Conservation (phyloP, 2,797 vertebrate genomes). For the Chiroxiphia lanceolata region DNA sequence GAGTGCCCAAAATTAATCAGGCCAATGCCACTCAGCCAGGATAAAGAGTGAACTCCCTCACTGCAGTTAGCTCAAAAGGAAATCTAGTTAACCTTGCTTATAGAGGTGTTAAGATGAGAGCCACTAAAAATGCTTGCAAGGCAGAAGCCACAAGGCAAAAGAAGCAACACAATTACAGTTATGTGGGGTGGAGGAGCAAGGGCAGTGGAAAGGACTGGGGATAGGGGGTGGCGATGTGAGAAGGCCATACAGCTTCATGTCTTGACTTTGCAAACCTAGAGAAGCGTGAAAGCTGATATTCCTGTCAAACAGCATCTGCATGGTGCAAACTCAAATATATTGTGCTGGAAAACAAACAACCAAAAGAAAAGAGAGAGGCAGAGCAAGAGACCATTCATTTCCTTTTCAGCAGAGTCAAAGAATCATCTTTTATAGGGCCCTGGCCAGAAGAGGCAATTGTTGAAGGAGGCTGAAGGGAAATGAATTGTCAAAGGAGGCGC, state of each 20-base stretch:
- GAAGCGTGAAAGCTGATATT: not conserved
- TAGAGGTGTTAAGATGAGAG: not conserved
- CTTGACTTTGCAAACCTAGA: not conserved
- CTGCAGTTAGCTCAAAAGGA: not conserved
- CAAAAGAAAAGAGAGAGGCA: not conserved
- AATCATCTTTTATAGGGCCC: not conserved
- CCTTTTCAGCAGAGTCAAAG: not conserved
- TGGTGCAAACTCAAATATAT: not conserved
- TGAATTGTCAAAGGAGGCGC: conserved; percentile 2
- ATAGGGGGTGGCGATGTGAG: not conserved
- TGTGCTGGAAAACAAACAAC: not conserved
- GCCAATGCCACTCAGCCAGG: not conserved
- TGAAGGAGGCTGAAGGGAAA: conserved; percentile 30
- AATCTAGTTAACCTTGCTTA: not conserved
- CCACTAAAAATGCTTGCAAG: not conserved
- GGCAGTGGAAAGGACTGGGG: not conserved
- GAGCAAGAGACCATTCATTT: not conserved
- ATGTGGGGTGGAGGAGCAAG: fast-evolving
- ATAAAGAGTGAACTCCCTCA: not conserved
- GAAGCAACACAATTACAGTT: not conserved
- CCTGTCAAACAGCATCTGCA: not conserved
- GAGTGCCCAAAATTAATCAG: not conserved
- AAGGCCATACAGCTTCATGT: not conserved
- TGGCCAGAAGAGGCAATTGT: not conserved
- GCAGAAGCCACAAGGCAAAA: not conserved